Evolutionary conservation across 1,140 invertebrate genomes (phyloP).

Genomic region (Tetragonula clypearis): DNA sequence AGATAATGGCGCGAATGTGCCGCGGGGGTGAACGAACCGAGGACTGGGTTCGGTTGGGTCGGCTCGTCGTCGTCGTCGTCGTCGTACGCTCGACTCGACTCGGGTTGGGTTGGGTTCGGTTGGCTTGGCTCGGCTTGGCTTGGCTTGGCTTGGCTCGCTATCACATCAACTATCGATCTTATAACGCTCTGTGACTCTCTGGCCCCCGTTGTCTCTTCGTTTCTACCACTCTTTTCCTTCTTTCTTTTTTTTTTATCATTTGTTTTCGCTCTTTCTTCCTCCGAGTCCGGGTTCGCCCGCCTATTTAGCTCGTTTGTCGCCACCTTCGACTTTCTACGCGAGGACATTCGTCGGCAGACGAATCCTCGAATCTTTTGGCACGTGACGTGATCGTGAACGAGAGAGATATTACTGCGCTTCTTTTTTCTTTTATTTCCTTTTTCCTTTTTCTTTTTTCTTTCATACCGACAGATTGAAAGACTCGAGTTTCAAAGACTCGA

Average conservation of each 20-base stretch:
- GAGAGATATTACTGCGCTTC: too few relatives aligned
- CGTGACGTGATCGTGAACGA: background rate
- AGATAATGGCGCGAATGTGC: slow-evolving; percentile 81
- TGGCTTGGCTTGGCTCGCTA: slow-evolving; percentile 71
- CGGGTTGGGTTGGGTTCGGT: slow-evolving; percentile 29
- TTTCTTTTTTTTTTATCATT: background rate
- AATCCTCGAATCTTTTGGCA: background rate
- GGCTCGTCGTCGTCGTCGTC: slow-evolving; percentile 31
- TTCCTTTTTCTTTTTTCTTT: background rate
- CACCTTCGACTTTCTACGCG: background rate
- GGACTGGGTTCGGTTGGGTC: slow-evolving; percentile 68
- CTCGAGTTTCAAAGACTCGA: background rate
- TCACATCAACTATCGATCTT: slow-evolving; percentile 80
- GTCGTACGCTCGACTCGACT: slow-evolving; percentile 52
- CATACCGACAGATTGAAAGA: background rate
- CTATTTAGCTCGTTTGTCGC: background rate
- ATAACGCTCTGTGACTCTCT: slow-evolving; percentile 71
- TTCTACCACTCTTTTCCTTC: slow-evolving; percentile 19
- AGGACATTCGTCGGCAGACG: background rate
- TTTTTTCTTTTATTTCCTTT: too few relatives aligned
- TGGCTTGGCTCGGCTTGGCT: slow-evolving; percentile 51
- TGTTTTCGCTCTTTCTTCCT: too few relatives aligned
- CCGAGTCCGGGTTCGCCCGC: background rate
- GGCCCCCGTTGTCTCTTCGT: slow-evolving; percentile 28
- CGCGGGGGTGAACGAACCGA: slow-evolving; percentile 81